These are phyloP conservation scores for Lagorchestes hirsutus DNA, from an alignment of 2,797 vertebrate species.

Conservation along the genomic window DNA sequence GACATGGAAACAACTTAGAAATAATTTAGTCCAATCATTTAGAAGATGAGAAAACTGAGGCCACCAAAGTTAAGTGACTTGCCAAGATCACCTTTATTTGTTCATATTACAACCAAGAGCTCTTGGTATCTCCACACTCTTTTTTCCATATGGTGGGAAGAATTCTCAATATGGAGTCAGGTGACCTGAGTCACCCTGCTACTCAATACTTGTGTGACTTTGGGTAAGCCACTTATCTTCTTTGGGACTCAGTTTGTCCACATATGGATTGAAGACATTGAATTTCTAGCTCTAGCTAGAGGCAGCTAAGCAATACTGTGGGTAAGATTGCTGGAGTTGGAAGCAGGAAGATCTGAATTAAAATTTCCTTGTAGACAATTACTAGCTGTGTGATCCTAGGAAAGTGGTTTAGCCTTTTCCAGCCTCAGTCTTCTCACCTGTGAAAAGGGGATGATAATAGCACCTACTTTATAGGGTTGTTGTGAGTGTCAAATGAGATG, in stretches of 20 bases:
- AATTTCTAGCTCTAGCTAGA: not conserved
- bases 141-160: not conserved
- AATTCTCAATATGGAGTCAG: not conserved
- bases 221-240: not conserved
- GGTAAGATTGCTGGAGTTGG: not conserved
- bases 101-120: not conserved
- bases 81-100: too few relatives aligned
- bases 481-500: not conserved
- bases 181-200: not conserved
- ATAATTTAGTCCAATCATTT: not conserved
- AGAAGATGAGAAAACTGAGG: not conserved
- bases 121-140: not conserved
- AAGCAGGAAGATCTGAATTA: not conserved
- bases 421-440: not conserved
- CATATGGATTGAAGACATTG: not conserved
- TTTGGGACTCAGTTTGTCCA: not conserved
- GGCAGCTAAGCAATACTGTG: not conserved
- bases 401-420: not conserved
- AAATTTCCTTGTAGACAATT: not conserved
- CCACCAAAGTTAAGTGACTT: not conserved
- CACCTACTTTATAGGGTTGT: not conserved
- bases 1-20: not conserved
- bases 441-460: not conserved
- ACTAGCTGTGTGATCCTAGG: not conserved
- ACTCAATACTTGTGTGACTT: not conserved